Base-by-base conservation (phyloP, 2,797 vertebrate species). In the Borostomias antarcticus region DNA sequence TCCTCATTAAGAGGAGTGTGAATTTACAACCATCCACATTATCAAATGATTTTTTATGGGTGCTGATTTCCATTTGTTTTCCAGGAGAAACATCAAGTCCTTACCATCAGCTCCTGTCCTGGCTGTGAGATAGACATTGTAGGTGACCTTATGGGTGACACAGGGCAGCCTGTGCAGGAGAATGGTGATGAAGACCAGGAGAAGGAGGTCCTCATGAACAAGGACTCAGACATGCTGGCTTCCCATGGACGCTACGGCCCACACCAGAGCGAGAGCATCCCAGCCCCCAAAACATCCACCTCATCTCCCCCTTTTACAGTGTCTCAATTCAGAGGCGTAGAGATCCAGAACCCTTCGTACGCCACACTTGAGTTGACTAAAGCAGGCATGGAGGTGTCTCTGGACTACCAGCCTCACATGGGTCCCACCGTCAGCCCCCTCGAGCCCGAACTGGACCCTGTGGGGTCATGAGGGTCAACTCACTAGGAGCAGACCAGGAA, bases 91-190 rank as follows among this genome's bases (percentile, higher is more conserved):
- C 8, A 35, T 0, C 32, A 0, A 47, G 45, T 19, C 9, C 21
- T 45, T n/a, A n/a, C 21, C 2, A 0, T 0, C 0, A 63, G 86
- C 25, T 88, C 85, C 0, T 90, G 88, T 60, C 88, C 83, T 0
- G 87, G 86, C 4, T 91, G 83, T 64, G 91, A 88, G 37, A 86
- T 87, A 1, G 85, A 93, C 53, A 82, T 91, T 35, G 69, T 92
- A 48, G 89, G 89, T n/a, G n/a, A n/a, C n/a, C n/a, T n/a, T n/a
- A n/a, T n/a, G 53, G 89, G 89, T 21, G 32, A 82, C 58, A 65
- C 59, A 0, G 60, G 73, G 45, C 51, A 77, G 47, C 30, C 35
- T 1, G 9, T n/a, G 15, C 53, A 8, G 0, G 7, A 10, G 3
- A 62, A 45, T 0, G 43, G 15, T 48, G 23, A 19, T 1, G 7